phyloP scores from a whole-genome alignment of 2,888 invertebrate genomes.

The Drosophila dives region DNA sequence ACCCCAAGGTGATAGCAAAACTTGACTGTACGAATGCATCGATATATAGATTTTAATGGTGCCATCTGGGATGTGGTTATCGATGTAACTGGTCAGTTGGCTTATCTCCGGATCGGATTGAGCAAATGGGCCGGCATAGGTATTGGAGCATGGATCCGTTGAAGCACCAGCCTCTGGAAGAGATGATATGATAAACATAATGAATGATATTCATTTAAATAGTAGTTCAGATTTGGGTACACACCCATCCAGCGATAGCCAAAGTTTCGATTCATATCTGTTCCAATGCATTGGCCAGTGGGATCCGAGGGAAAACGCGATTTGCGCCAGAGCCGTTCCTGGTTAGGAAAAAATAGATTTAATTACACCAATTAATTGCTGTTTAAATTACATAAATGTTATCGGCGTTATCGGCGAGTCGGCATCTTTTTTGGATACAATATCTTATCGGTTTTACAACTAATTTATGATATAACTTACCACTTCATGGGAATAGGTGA shows the following conservation, averaged over 20 bases:
- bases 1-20: constrained; percentile 87
- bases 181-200: background rate
- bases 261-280: constrained; percentile 84
- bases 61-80: constrained; percentile 82
- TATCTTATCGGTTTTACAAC: constrained; percentile 40
- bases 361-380: constrained; percentile 23
- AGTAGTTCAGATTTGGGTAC: constrained; percentile 14
- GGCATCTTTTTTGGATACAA: constrained; percentile 35
- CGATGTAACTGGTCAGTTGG: constrained; percentile 85
- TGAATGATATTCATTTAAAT: background rate
- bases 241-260: constrained; percentile 82
- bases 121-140: constrained; percentile 86
- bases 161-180: constrained; percentile 85
- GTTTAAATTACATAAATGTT: constrained; percentile 10
- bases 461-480: constrained; percentile 85
- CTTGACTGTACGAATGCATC: constrained; percentile 88
- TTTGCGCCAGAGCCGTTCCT: constrained; percentile 89
- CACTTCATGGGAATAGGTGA: constrained; percentile 87
- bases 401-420: constrained; percentile 19
- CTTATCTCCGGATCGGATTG: constrained; percentile 87
- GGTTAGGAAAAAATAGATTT: constrained; percentile 9
- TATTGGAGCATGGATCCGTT: constrained; percentile 82
- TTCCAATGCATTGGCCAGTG: constrained; percentile 80
- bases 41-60: constrained; percentile 87
- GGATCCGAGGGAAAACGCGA: constrained; percentile 86